A percentile compares a stretch with the other conserved stretches of the same genome.
phyloP scores from a whole-genome alignment of 1,140 invertebrate species.

The Ooceraea biroi region DNA sequence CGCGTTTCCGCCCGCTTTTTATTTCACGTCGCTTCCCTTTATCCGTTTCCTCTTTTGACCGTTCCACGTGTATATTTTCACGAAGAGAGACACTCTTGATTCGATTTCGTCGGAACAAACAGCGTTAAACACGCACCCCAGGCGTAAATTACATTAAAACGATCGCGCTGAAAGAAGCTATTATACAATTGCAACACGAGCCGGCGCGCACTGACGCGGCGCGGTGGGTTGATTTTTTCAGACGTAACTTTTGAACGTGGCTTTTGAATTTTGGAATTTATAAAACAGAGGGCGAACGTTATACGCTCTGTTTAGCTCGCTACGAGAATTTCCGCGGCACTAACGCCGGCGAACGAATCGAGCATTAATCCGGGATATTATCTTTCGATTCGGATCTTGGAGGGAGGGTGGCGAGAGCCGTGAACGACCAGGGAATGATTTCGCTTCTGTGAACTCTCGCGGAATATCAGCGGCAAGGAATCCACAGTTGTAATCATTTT shows the following conservation, averaged over 20 bases:
- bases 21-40: slow-evolving; percentile 18
- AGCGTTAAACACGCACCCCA: neutral
- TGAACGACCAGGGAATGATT: too few species aligned
- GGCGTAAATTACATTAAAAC: slow-evolving; percentile 28
- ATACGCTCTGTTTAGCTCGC: neutral
- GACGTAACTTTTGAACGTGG: neutral
- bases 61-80: neutral
- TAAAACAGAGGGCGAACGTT: neutral
- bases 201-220: neutral
- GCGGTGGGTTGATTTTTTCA: neutral
- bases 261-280: neutral
- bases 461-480: too few species aligned
- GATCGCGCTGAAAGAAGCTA: neutral
- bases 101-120: slow-evolving; percentile 20
- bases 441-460: too few species aligned
- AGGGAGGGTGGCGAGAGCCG: too few species aligned
- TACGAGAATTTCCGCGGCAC: neutral
- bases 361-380: neutral
- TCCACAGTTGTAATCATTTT: slow-evolving; percentile 23
- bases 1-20: neutral
- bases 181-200: neutral
- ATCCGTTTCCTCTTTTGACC: slow-evolving; percentile 9
- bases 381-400: neutral
- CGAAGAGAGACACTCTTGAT: slow-evolving; percentile 17
- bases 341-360: neutral